Evolutionary conservation across 1,140 invertebrate species (phyloP), one percentile per base, ranked within the genome.

Genomic region (Saccostrea echinata): DNA sequence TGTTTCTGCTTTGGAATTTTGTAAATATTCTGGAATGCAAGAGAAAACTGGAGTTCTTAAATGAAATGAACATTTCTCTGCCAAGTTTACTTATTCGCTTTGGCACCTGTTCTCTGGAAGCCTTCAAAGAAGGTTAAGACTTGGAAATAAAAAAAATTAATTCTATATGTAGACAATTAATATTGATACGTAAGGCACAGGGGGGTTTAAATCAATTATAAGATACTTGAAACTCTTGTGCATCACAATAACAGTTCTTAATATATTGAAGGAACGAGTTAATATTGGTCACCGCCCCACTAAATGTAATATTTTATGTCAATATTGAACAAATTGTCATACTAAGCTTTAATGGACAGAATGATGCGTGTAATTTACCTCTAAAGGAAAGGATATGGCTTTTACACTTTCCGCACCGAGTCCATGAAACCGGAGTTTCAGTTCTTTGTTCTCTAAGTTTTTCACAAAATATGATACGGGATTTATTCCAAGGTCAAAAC

Each of bases 401-500:
- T 91, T 92, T 51, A 93, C 92, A 83, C 93, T 90, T 21, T 89
- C 85, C 27, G 91, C 86, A 24, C 92, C 93, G n/a, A 94, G 91
- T 53, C 93, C 93, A 86, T 94, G 93, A 53, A 93, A 93, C 51
- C 91, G 91, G 86, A 94, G 92, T 61, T 90, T 91, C 4, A 94
- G 84, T 90, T 92, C 91, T 76, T 90, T 89, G 27, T 94, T 91
- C 81, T 92, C 88, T 30, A 94, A 91, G 76, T 94, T 93, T 71
- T 92, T 91, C 24, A 91, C 87, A 86, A 91, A 92, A 76, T 91
- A 92, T 13, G 92, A 90, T n/a, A 91, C 90, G 1, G 92, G 92
- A 35, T 89, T 91, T 16, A 92, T 91, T 13, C 91, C 92, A 85
- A 91, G 89, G n/a, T 92, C 91, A 68, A 87, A 87, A 80, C 92